A percentile compares a stretch with the other conserved stretches of the same genome.
Conservation (phyloP, 2,888 invertebrate species). For the Drosophila tanythrix region DNA sequence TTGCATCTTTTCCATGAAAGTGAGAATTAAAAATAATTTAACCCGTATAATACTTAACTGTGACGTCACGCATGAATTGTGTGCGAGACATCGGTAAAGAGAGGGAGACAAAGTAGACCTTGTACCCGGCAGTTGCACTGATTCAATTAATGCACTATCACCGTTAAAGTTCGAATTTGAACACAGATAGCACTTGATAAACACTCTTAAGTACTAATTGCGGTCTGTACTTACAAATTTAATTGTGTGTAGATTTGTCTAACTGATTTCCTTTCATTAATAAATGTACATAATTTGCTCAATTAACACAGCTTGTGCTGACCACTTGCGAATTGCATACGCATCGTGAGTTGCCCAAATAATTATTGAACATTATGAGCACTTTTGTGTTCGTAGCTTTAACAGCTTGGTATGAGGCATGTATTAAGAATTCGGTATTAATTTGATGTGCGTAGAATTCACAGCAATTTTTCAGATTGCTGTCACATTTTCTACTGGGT, state of each 20-base stretch:
- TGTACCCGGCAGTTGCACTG: constrained; percentile 2
- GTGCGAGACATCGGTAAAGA: neutral
- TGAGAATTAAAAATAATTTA: neutral
- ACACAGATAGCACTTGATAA: neutral
- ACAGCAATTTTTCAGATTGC: neutral
- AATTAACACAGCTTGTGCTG: neutral
- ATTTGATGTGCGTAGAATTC: neutral
- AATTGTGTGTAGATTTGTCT: neutral
- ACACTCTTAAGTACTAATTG: neutral
- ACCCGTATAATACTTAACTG: neutral
- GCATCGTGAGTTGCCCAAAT: neutral
- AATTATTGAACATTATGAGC: neutral
- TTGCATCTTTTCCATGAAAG: constrained; percentile 6
- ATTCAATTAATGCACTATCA: neutral
- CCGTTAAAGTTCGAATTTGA: neutral
- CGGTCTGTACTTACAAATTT: no score
- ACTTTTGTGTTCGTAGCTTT: no score
- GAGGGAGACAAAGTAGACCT: constrained; percentile 1
- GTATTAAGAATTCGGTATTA: neutral
- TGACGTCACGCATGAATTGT: constrained; percentile 24
- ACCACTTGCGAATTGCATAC: neutral
- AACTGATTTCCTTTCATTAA: neutral
- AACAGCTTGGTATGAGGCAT: neutral
- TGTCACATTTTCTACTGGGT: constrained; percentile 42
- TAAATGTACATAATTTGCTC: neutral